Percentiles rank a stretch among this genome's conserved stretches.
Conservation (phyloP, 1,140 invertebrate species). For the Drosophila erecta region DNA sequence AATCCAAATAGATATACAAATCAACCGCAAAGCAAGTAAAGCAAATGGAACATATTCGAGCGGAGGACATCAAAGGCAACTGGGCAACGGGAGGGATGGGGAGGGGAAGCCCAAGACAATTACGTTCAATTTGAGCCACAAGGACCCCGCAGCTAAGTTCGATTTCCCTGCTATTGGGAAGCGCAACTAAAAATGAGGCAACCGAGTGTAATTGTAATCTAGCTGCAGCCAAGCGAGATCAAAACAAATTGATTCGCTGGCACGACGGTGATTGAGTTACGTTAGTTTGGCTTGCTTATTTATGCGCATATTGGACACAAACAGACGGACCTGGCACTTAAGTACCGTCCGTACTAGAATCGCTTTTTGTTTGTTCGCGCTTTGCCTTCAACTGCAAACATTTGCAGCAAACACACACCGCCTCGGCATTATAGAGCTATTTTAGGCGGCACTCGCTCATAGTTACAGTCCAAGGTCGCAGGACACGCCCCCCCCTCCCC, state of each 20-base stretch:
- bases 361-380: constrained; percentile 58
- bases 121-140: constrained; percentile 65
- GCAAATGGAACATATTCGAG: constrained; percentile 32
- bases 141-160: constrained; percentile 20
- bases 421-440: constrained; percentile 67
- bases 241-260: constrained; percentile 59
- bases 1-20: constrained; percentile 63
- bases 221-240: constrained; percentile 52
- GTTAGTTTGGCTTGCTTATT: constrained; percentile 1
- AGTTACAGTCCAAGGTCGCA: constrained; percentile 56
- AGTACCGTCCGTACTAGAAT: constrained; percentile 69
- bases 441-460: constrained; percentile 57
- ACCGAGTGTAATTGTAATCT: constrained; percentile 73
- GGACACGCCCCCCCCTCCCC: background rate
- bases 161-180: constrained; percentile 13
- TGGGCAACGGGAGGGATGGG: background rate
- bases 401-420: constrained; percentile 15
- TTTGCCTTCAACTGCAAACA: constrained; percentile 71
- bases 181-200: constrained; percentile 42
- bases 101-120: constrained; percentile 43
- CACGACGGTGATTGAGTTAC: constrained; percentile 55
- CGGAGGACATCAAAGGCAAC: constrained; percentile 20
- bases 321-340: constrained; percentile 45
- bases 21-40: constrained; percentile 50
- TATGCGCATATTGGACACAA: constrained; percentile 1